phyloP scores from a whole-genome alignment of 2,888 invertebrate species.

The Lasioglossum vierecki region DNA sequence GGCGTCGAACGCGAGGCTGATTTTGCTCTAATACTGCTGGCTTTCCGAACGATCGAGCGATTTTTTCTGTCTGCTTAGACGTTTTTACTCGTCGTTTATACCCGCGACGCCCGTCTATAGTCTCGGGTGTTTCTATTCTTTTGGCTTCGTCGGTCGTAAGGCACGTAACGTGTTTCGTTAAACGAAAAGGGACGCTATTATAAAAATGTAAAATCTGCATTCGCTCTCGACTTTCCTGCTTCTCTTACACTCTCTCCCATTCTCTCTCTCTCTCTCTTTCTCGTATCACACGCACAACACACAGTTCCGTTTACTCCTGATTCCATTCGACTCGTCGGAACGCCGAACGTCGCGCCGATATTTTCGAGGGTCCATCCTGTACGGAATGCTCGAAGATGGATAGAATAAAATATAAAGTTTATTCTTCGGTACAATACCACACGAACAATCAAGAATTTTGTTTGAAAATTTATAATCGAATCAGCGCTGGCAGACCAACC shows the following conservation, averaged over 20 bases:
- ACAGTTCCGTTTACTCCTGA: neutral
- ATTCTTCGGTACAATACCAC: neutral
- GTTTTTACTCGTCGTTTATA: neutral
- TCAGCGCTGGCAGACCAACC: neutral
- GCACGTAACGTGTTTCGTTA: slow-evolving; percentile 23
- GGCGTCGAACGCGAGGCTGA: slow-evolving; percentile 76
- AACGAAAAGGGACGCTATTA: slow-evolving; percentile 36
- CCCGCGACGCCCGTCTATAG: neutral
- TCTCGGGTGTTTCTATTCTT: slow-evolving; percentile 11
- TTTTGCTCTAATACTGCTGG: slow-evolving; percentile 82
- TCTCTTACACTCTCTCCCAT: slow-evolving; percentile 10
- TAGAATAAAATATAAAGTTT: neutral
- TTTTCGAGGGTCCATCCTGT: neutral
- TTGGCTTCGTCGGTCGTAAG: slow-evolving; percentile 15
- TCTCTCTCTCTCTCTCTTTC: neutral
- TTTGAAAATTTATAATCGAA: neutral
- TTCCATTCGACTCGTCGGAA: slow-evolving; percentile 4
- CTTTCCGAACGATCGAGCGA: slow-evolving; percentile 30
- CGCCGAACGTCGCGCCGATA: neutral
- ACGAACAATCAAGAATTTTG: neutral
- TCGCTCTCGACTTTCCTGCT: neutral
- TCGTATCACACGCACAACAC: neutral
- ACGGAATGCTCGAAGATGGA: neutral
- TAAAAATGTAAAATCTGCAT: slow-evolving; percentile 50
- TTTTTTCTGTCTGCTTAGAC: neutral